Percentiles rank a stretch among this genome's conserved stretches.
These are phyloP conservation scores for Prosopocoilus inquinatus DNA, from an alignment of 2,888 invertebrate genomes.

Conservation along the genomic window DNA sequence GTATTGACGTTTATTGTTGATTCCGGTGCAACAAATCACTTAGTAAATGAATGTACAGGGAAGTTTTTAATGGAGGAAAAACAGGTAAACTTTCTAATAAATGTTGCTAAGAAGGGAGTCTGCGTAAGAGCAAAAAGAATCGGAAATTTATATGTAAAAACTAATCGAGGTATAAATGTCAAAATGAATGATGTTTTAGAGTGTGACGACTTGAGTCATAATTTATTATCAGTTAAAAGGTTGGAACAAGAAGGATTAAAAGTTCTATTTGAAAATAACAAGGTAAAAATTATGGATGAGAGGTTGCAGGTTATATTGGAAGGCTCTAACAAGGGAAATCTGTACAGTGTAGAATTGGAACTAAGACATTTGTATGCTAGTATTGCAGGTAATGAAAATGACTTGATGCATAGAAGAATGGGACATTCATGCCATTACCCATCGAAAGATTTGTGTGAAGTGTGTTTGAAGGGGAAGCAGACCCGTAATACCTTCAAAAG, in stretches of 20 bases:
- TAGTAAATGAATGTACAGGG: constrained; percentile 5
- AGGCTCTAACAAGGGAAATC: background rate
- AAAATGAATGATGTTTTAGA: constrained; percentile 1
- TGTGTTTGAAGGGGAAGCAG: too few relatives aligned
- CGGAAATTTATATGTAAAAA: background rate
- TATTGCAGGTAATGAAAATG: background rate
- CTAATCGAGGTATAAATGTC: background rate
- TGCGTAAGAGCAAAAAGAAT: background rate
- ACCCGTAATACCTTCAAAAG: too few relatives aligned
- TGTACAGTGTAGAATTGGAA: background rate
- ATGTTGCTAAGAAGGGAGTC: background rate
- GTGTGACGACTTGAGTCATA: background rate
- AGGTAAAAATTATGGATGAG: background rate
- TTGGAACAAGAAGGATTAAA: constrained; percentile 1
- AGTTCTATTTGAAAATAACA: background rate
- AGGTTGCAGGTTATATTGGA: background rate
- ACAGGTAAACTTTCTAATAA: background rate
- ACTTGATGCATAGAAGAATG: too few relatives aligned
- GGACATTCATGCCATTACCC: too few relatives aligned
- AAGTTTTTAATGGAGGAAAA: background rate
- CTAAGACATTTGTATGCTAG: background rate
- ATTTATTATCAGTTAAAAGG: constrained; percentile 1
- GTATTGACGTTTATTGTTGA: constrained; percentile 18
- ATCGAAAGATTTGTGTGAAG: too few relatives aligned
- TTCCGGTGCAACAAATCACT: constrained; percentile 19